Percentiles rank a stretch among this genome's conserved stretches.
phyloP scores from a whole-genome alignment of 2,113 vertebrate genomes.

The Phaethornis superciliosus region DNA sequence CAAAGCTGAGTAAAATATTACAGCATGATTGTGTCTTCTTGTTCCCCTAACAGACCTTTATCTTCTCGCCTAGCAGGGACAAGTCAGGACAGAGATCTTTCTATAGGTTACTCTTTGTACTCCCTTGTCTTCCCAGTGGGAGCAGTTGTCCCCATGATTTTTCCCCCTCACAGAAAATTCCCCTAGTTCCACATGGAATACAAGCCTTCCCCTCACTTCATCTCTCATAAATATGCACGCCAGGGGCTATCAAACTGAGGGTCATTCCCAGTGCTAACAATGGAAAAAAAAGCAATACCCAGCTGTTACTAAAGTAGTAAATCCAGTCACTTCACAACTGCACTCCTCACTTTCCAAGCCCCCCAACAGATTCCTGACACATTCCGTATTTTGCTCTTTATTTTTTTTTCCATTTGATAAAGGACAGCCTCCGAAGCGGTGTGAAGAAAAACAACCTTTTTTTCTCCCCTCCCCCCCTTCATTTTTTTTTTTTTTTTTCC shows the following conservation, averaged over 20 bases:
- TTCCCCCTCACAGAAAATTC: not conserved
- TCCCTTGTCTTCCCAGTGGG: not conserved
- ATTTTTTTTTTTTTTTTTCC: not conserved
- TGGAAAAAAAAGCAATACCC: not conserved
- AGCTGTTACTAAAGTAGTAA: constrained; percentile 16
- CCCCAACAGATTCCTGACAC: constrained; percentile 12
- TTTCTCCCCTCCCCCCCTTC: not conserved
- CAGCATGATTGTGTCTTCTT: not conserved
- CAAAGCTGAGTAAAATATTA: not conserved
- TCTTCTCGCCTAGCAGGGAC: not conserved
- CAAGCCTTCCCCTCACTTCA: not conserved
- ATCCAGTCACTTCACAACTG: not conserved
- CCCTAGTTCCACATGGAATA: not conserved
- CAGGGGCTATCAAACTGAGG: not conserved
- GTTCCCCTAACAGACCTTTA: not conserved
- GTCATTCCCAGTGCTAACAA: constrained; percentile 1
- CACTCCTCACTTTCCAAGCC: not conserved
- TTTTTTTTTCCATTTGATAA: constrained; percentile 69
- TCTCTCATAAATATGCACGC: not conserved
- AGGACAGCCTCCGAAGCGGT: constrained; percentile 4
- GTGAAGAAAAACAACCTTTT: constrained; percentile 51
- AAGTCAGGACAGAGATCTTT: not conserved
- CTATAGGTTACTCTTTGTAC: not conserved
- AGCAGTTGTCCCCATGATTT: not conserved
- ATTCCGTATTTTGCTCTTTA: constrained; percentile 34